Base-by-base conservation (phyloP, 1,140 invertebrate genomes). In the Ericerus pela region DNA sequence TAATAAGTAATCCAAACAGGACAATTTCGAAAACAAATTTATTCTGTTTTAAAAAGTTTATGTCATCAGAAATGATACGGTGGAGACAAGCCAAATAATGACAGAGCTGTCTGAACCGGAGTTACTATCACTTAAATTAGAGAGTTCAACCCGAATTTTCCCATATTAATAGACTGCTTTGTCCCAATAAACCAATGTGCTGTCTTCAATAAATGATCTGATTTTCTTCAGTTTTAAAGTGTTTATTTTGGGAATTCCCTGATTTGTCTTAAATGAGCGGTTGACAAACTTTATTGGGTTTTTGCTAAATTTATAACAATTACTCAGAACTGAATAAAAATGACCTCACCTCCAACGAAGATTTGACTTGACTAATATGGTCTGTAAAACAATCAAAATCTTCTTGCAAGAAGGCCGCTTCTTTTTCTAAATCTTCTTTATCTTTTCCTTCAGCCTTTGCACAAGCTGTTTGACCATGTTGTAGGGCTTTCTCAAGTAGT, bases 401-500 rank as follows among this genome's bases (percentile, higher is more conserved):
- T 67, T 91, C 88, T 72, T 93, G 88, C 59, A 93, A 71, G 22
- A 88, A 72, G 43, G 83, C 87, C 29, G 91, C 81, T 74, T 93
- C 88, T 71, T 92, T 85, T 71, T 93, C 88, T 60, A 94, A 90
- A 20, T 91, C 83, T 65, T 89, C 85, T 64, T 82, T 82, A 63
- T 92, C 88, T 65, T 89, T 84, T n/a, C 80, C 77, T 64, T 88
- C 85, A 11, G 87, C 85, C 51, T 80, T 76, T 59, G 79, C 77
- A 62, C 85, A 88, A 14, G 88, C 87, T 29, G 81, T 79, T 66
- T 88, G 86, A 14, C 84, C 88, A 64, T 84, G 79, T 64, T 82
- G 79, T 18, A 92, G 68, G 26, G 87, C 88, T 62, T 78, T 80
- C 64, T 89, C 81, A 12, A 94, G 64, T 70, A 91, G 91, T 12